Conservation (phyloP, 2,113 vertebrate genomes). For the Urocitellus parryii region DNA sequence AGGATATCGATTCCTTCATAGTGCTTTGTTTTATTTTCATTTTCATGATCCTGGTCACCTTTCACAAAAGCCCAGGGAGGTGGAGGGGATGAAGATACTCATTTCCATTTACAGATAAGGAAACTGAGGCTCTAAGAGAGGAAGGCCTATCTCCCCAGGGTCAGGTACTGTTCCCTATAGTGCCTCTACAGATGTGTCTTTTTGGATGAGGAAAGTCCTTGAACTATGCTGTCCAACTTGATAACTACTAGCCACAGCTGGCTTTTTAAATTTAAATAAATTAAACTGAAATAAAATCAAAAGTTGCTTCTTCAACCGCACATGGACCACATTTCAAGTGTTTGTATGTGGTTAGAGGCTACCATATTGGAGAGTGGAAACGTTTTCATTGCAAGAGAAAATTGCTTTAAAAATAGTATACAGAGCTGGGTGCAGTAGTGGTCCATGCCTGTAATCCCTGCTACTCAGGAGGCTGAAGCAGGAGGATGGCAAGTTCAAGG, state of each 20-base stretch:
- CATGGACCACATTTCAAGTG: background rate
- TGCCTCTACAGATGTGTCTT: background rate
- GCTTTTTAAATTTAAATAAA: background rate
- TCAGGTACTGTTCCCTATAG: background rate
- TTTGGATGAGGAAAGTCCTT: background rate
- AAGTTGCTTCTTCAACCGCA: background rate
- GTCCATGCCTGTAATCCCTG: background rate
- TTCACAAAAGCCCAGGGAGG: background rate
- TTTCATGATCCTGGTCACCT: background rate
- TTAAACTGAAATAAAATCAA: conserved; percentile 21
- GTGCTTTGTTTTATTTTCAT: background rate
- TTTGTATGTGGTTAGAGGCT: background rate
- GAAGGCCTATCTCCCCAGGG: background rate
- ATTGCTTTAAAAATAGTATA: conserved; percentile 54
- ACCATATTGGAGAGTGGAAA: background rate
- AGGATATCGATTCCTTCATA: background rate
- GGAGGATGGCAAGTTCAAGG: background rate
- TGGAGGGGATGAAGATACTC: background rate
- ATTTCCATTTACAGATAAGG: background rate
- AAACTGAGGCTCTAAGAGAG: background rate
- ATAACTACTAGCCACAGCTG: background rate
- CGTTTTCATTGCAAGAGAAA: conserved; percentile 25
- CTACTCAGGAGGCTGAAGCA: background rate
- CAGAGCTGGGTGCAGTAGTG: background rate
- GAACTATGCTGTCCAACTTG: background rate